Evolutionary conservation across 2,888 invertebrate species (phyloP).

Genomic region (Spatulosminthurus flaviceps): DNA sequence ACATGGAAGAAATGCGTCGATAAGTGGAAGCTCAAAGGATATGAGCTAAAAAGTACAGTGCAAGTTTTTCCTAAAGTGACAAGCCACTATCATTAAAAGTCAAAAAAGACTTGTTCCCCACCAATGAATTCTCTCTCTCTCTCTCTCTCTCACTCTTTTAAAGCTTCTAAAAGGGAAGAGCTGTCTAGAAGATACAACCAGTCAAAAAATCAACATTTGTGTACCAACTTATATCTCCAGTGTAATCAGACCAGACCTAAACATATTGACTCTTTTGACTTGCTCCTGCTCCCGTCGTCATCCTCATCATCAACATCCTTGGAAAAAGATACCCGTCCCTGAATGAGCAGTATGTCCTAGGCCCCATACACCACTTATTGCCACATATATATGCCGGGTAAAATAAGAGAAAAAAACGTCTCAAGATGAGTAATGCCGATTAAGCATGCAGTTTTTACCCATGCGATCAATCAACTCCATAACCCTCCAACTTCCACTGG

Average conservation of each 20-base stretch:
- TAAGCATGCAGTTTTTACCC: slow-evolving; percentile 19
- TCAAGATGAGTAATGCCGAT: slow-evolving; percentile 13
- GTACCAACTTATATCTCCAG: slow-evolving; percentile 23
- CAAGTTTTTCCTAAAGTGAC: neutral
- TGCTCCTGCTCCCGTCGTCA: neutral
- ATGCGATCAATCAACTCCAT: slow-evolving; percentile 11
- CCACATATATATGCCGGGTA: too few species aligned
- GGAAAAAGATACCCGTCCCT: neutral
- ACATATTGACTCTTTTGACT: slow-evolving; percentile 27
- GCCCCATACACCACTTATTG: too few species aligned
- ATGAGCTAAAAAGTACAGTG: neutral
- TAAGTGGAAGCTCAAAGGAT: neutral
- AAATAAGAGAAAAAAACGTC: neutral
- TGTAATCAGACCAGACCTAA: neutral
- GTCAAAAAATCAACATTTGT: slow-evolving; percentile 30
- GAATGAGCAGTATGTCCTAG: too few species aligned
- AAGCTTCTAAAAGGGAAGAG: slow-evolving; percentile 32
- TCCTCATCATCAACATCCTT: neutral
- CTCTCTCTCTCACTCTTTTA: too few species aligned
- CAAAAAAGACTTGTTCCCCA: slow-evolving; percentile 28
- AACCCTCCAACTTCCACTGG: neutral
- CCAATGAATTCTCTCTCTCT: neutral
- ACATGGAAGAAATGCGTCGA: too few species aligned
- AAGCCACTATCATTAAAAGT: slow-evolving; percentile 39
- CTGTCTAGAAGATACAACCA: slow-evolving; percentile 41